Percentiles rank a stretch among this genome's conserved stretches.
Conservation (phyloP, 2,113 vertebrate genomes). For the Nibea coibor region DNA sequence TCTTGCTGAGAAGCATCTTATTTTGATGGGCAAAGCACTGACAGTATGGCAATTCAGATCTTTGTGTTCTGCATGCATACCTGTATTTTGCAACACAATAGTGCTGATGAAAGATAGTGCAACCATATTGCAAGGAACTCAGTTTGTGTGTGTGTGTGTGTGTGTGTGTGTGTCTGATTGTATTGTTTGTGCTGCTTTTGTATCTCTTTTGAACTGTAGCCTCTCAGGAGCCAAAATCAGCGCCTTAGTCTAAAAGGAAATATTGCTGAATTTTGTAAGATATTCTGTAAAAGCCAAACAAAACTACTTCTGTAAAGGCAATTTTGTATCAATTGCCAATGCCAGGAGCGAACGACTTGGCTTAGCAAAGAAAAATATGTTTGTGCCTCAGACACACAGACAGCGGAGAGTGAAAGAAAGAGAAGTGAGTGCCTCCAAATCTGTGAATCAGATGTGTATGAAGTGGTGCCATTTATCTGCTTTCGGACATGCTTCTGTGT, state of each 20-base stretch:
- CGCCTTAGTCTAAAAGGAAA: constrained; percentile 11
- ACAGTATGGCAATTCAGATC: constrained; percentile 65
- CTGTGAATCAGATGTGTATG: constrained; percentile 33
- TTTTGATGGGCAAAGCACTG: constrained; percentile 65
- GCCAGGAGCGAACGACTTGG: constrained; percentile 45
- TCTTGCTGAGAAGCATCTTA: constrained; percentile 72
- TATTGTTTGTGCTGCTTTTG: constrained; percentile 32
- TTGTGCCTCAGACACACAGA: constrained; percentile 32
- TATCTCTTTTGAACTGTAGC: constrained; percentile 18
- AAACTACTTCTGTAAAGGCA: constrained; percentile 28
- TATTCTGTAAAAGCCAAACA: constrained; percentile 21
- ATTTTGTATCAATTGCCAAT: constrained; percentile 53
- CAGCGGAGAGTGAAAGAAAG: constrained; percentile 29
- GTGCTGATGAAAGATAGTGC: constrained; percentile 75
- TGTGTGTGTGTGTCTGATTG: constrained; percentile 17
- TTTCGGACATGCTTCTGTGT: constrained; percentile 60
- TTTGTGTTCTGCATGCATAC: constrained; percentile 67
- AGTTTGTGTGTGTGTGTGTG: constrained; percentile 6
- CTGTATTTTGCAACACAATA: constrained; percentile 71
- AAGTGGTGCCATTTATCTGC: constrained; percentile 46
- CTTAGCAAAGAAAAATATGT: constrained; percentile 34
- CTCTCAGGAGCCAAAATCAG: constrained; percentile 8
- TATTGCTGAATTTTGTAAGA: constrained; percentile 34
- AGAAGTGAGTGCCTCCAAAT: constrained; percentile 9
- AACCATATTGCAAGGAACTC: constrained; percentile 47